Conservation (phyloP, 2,113 vertebrate species). For the Heloderma charlesbogerti region DNA sequence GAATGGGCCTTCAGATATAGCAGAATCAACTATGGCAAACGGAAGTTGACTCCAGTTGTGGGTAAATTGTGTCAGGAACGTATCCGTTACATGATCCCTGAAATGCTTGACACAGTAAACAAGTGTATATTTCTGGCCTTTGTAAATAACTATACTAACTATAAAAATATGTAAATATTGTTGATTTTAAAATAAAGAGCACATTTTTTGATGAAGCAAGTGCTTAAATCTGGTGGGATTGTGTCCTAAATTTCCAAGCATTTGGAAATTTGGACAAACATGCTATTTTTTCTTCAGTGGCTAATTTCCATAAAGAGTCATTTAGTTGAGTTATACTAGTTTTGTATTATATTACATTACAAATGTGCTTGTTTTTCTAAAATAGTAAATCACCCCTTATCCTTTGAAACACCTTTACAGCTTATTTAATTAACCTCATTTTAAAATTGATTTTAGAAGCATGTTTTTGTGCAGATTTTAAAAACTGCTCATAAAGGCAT, state of each 20-base stretch:
- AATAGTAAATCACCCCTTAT: conserved; percentile 26
- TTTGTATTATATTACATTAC: conserved; percentile 22
- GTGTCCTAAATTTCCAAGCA: neutral
- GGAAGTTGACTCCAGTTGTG: neutral
- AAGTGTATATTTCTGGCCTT: neutral
- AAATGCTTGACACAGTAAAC: neutral
- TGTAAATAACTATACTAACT: neutral
- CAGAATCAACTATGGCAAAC: neutral
- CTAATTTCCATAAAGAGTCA: neutral
- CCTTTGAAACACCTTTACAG: conserved; percentile 50
- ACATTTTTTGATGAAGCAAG: neutral
- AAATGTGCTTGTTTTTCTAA: conserved; percentile 24
- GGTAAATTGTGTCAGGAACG: neutral
- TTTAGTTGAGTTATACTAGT: neutral
- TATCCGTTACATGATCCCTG: neutral
- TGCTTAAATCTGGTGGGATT: neutral
- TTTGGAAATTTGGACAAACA: neutral
- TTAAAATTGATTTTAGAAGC: conserved; percentile 48
- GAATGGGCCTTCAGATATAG: neutral
- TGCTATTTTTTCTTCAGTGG: neutral
- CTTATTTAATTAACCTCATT: conserved; percentile 25
- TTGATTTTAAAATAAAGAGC: neutral
- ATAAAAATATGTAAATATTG: neutral
- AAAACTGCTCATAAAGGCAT: conserved; percentile 6
- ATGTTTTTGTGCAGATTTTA: neutral